Base-by-base conservation (phyloP, 2,888 invertebrate genomes). In the Polietes domitor region DNA sequence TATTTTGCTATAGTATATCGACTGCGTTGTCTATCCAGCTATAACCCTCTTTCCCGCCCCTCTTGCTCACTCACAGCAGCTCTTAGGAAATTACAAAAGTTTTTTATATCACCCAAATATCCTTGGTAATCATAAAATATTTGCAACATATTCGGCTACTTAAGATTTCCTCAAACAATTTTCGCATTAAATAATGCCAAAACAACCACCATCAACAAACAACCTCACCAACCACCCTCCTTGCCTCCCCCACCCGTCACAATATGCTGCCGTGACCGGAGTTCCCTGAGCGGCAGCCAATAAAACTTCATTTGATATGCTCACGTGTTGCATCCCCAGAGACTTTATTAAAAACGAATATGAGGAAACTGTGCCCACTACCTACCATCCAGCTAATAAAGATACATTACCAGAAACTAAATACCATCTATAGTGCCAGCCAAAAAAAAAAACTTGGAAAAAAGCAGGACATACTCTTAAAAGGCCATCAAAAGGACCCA, bases 271-370 rank as follows among this genome's bases (percentile, higher is more conserved):
- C n/a, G n/a, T 12, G 41, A 17, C 19, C 41, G 41, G 10, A 26
- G 41, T 65, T 17, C 26, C 71, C n/a, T 55, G 32, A 19, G 43
- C 15, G 72, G 55, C 53, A 75, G 47, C 50, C 53, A 71, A 82
- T 82, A 80, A 75, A 76, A 85, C 80, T 85, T 83, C 82, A 71
- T 75, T 80, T 72, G 43, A 58, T 79, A 71, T 76, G 86, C 86
- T 88, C 90, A 90, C 91, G 90, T 90, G 91, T 90, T 90, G 90
- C 89, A 88, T 90, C 90, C 89, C 91, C 77, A 82, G 90, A 89
- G 90, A 90, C 87, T 88, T 89, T 89, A 90, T 90, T 89, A 90
- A 89, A 89, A 55, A 19, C 65, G 55, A 32, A 58, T 47, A 41
- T 32, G 53, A 41, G 37, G 63, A 28, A 19, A 73, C 75, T 63